Evolutionary conservation across 2,113 vertebrate genomes (phyloP), one percentile per base, ranked within the genome.

Genomic region (Falco punctatus): DNA sequence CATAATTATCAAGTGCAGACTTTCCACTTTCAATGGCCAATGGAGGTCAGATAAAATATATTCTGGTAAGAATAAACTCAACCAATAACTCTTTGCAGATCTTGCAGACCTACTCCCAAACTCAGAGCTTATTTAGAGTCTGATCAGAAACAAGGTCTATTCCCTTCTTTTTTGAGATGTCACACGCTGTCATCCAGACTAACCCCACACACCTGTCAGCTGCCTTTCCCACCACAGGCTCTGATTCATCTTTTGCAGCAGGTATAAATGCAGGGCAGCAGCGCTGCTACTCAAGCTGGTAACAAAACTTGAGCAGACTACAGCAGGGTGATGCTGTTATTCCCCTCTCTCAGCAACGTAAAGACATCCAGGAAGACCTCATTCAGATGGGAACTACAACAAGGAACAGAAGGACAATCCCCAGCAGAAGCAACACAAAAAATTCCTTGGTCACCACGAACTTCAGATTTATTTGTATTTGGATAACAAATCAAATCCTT

Each of bases 401-500:
- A 81, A 84, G 30, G 35, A 85, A 66, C 10, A 27, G 62, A 80
- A 77, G 30, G 65, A 57, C 44, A 78, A 61, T 52, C 70, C 65
- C 55, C 49, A 67, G 35, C 15, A 81, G 86, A 71, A 91, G 19
- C 44, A 86, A 87, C 16, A 55, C 38, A 88, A 81, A 88, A 74
- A 80, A 72, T 64, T 73, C n/a, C 44, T 88, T 92, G 28, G 91
- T 67, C 38, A 38, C 40, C 46, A 49, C 16, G 26, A 75, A 61
- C 86, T 79, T 81, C 48, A 65, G 70, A 84, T 79, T 91, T 94
- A 93, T 88, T 86, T 94, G 24, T 71, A 55, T 83, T 89, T 89
- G 52, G 70, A 79, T 79, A 94, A 91, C 23, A 71, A 81, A 94
- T 81, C 48, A 89, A 96, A 90, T 81, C 35, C 51, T 72, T 61